Conservation (phyloP, 2,888 invertebrate species). For the Drosophila rubida region DNA sequence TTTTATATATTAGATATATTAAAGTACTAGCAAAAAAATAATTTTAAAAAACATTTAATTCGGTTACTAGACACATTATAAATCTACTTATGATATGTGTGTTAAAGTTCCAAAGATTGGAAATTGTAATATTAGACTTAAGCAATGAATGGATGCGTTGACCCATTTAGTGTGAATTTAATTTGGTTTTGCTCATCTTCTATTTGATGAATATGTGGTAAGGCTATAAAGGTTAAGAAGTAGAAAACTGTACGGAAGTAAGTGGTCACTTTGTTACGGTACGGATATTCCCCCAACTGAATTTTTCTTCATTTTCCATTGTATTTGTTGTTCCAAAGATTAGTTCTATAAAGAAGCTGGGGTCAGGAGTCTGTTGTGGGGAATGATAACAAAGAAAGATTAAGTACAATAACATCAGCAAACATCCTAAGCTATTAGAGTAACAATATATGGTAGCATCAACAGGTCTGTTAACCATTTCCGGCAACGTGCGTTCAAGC, state of each 20-base stretch:
- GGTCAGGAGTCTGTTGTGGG: constrained; percentile 16
- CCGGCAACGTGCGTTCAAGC: neutral
- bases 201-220: constrained; percentile 26
- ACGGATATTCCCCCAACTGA: constrained; percentile 23
- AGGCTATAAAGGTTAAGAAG: neutral
- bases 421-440: constrained; percentile 46
- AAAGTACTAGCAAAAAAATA: too few relatives aligned
- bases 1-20: too few relatives aligned
- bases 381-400: constrained; percentile 53
- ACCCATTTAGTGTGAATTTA: constrained; percentile 44
- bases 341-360: constrained; percentile 30
- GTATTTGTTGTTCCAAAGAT: constrained; percentile 27
- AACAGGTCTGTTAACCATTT: constrained; percentile 9
- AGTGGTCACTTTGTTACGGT: constrained; percentile 16
- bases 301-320: constrained; percentile 9
- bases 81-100: too few relatives aligned
- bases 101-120: neutral
- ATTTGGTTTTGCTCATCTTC: constrained; percentile 38
- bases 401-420: constrained; percentile 53
- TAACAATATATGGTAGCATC: constrained; percentile 14
- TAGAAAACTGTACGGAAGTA: constrained; percentile 5
- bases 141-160: constrained; percentile 5
- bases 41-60: too few relatives aligned
- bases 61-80: too few relatives aligned
- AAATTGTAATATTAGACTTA: constrained; percentile 35